Evolutionary conservation across 1,140 invertebrate genomes (phyloP).

Genomic region (Thaumatotibia leucotreta): DNA sequence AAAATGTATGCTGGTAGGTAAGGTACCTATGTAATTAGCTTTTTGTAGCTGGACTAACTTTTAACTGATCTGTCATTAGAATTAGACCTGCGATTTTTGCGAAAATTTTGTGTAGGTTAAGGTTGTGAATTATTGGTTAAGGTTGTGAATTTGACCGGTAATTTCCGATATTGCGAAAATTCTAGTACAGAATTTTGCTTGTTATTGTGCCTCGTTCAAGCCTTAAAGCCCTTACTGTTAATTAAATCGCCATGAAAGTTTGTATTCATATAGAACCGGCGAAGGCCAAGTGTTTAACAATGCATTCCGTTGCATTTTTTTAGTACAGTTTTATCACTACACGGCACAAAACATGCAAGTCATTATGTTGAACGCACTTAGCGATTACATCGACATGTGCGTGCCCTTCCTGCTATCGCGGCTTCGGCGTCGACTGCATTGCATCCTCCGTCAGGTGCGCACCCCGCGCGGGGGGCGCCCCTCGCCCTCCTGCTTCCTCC

Average conservation of each 20-base stretch:
- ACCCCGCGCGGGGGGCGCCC: constrained; percentile 35
- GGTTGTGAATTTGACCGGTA: too few species aligned
- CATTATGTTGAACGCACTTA: not conserved
- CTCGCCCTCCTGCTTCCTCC: constrained; percentile 30
- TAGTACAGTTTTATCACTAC: not conserved
- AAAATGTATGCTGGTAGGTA: too few species aligned
- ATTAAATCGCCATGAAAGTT: not conserved
- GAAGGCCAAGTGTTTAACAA: not conserved
- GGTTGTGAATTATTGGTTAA: too few species aligned
- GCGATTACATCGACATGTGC: constrained; percentile 1
- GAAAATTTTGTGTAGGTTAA: too few species aligned
- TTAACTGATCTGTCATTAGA: too few species aligned
- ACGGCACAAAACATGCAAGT: constrained; percentile 5
- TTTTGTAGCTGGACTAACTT: too few species aligned
- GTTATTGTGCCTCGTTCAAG: too few species aligned
- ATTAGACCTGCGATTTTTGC: too few species aligned
- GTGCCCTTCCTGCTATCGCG: constrained; percentile 13
- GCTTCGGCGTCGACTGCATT: constrained; percentile 15
- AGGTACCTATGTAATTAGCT: too few species aligned
- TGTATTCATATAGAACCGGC: not conserved
- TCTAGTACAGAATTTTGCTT: too few species aligned
- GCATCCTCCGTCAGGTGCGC: constrained; percentile 64
- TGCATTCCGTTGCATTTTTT: constrained; percentile 11
- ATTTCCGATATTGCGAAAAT: too few species aligned
- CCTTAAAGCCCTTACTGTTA: too few species aligned